Evolutionary conservation across 2,797 vertebrate species (phyloP), one percentile per base, ranked within the genome.

Genomic region (Falco rusticolus): DNA sequence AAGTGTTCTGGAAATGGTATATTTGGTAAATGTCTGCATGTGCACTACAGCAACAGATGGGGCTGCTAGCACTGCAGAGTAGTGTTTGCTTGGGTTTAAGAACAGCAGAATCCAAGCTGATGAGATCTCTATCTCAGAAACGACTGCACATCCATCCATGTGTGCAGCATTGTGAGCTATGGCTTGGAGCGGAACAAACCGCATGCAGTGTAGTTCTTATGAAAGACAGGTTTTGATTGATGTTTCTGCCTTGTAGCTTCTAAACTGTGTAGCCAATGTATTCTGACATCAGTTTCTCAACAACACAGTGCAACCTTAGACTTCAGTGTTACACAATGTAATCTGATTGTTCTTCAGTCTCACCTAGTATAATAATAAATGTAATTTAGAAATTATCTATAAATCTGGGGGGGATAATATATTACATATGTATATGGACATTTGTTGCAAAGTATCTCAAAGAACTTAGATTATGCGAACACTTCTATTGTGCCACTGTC

Each of bases 1-100:
- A 94, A 26, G 9, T 87, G 84, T 92, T 94, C 86, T 92, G 77
- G 93, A 95, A 96, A 63, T 56, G 26, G 48, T 78, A 34, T 79
- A 66, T 87, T 60, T 14, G 12, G 6, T 60, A 68, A 45, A 64
- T 4, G 8, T 84, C 84, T 74, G 8, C 47, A 18, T 6, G 2
- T 16, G 13, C 50, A 33, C 53, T 77, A 4, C 54, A 13, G 57
- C 0, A 0, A 6, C 41, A 64, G 83, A 33, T 2, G 0, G 50
- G 93, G 92, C 96, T 92, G 88, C 91, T 4, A 14, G 51, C 2
- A 3, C 26, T 84, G 71, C 84, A 82, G 86, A 91, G 43, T 1
- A 16, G 59, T 37, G 63, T 41, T 96, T 95, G 53, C 76, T 92
- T 85, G 85, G 78, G 70, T 82, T 95, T 91, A 69, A 88, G 80